Evolutionary conservation across 2,113 vertebrate genomes (phyloP).

Genomic region (Hemicordylus capensis): DNA sequence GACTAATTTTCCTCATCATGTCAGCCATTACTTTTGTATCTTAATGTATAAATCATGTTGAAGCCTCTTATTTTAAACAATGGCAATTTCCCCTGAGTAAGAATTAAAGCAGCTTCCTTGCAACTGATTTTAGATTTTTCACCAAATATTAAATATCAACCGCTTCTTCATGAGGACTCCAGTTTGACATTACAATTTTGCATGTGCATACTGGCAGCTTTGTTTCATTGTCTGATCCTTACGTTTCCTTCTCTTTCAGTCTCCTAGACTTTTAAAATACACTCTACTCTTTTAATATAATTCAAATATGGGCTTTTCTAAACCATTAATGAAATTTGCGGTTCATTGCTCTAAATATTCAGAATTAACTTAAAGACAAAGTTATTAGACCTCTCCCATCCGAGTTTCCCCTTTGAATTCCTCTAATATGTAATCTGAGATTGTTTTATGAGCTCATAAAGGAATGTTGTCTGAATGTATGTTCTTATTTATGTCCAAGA

Average conservation of each 20-base stretch:
- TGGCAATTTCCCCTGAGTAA: conserved; percentile 7
- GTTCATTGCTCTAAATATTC: conserved; percentile 13
- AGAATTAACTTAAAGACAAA: not conserved
- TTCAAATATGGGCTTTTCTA: not conserved
- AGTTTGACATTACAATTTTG: conserved; percentile 10
- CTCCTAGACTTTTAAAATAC: conserved; percentile 1
- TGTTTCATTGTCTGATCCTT: conserved; percentile 7
- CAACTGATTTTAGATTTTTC: conserved; percentile 28
- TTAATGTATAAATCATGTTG: not conserved
- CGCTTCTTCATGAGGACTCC: not conserved
- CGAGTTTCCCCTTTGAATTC: not conserved
- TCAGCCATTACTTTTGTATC: too few relatives aligned
- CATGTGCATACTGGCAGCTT: not conserved
- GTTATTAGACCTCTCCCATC: not conserved
- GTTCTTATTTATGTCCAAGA: not conserved
- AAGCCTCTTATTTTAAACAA: not conserved
- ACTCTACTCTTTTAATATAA: not conserved
- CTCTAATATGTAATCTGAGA: not conserved
- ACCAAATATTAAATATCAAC: not conserved
- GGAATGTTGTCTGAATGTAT: conserved; percentile 1
- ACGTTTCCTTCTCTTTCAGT: not conserved
- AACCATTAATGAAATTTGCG: conserved; percentile 7
- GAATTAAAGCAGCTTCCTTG: conserved; percentile 3
- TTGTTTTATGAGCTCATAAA: conserved; percentile 19
- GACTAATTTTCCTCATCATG: too few relatives aligned